Evolutionary conservation across 2,797 vertebrate genomes (phyloP), one percentile per base, ranked within the genome.

Genomic region (Pseudomugil tenellus): DNA sequence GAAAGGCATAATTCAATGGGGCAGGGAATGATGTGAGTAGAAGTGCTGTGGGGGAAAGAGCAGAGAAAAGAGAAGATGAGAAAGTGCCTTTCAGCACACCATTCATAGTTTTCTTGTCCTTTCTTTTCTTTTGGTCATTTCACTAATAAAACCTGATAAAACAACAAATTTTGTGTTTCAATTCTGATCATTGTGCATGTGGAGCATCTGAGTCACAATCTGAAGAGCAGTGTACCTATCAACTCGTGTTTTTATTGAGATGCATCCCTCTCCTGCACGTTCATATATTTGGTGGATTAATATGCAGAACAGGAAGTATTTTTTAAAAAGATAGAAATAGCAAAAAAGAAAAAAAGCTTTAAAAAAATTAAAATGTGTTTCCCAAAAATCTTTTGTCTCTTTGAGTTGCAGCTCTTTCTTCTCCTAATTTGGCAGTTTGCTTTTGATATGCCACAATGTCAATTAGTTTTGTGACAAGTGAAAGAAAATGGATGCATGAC

Each of bases 1-100:
- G 82, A 74, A 86, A 85, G 84, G 87, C 87, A 93, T 94, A 93
- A 94, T 90, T 94, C 92, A 94, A 89, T 74, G 83, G 81, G 90
- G 75, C 85, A 87, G 81, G 66, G 84, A 87, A 83, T 80, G 81
- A 70, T 76, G 72, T 69, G 65, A 70, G 73, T 58, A 66, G 41
- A 64, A 61, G 58, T 64, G 55, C 69, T 49, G 59, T 46, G 53
- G 57, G 64, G 59, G 63, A 63, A 58, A 31, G 29, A 31, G 6
- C n/a, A 6, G 6, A 31, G 29, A 3, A 31, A 31, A 31, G 35
- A 67, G 53, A 67, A 54, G 46, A 65, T 67, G 62, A 57, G 63
- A 71, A 3, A 2, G 12, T 23, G 55, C 78, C 78, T 84, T 84
- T 81, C 72, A 82, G 79, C 70, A 58, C 63, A 55, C 28, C 60